Percentiles rank a stretch among this genome's conserved stretches.
phyloP scores from a whole-genome alignment of 1,140 invertebrate species.

The Drosophila pseudoobscura region DNA sequence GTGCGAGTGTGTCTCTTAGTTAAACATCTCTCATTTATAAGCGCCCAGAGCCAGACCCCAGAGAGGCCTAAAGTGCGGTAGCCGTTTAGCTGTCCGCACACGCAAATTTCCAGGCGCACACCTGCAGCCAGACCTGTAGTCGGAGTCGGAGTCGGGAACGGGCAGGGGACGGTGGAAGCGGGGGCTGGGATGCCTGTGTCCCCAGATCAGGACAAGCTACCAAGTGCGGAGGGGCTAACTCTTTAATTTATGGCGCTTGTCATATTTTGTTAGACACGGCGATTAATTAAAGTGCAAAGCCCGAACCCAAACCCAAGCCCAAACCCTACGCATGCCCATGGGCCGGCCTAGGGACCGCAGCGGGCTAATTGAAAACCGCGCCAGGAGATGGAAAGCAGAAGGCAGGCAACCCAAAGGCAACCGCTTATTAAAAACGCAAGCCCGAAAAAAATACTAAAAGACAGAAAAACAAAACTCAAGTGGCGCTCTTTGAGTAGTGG shows the following conservation, averaged over 20 bases:
- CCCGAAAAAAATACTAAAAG: conserved; percentile 34
- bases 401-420: conserved; percentile 33
- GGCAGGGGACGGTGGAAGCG: too few species aligned
- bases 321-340: conserved; percentile 14
- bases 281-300: conserved; percentile 77
- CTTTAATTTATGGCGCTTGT: conserved; percentile 81
- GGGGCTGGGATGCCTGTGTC: not conserved
- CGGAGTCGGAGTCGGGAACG: not conserved
- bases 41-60: conserved; percentile 28
- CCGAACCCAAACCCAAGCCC: not conserved
- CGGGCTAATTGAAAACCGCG: conserved; percentile 73
- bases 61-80: conserved; percentile 50
- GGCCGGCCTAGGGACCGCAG: conserved; percentile 20
- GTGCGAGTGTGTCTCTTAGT: conserved; percentile 69
- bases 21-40: conserved; percentile 82
- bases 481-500: conserved; percentile 62
- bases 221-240: conserved; percentile 1
- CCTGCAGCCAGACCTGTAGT: conserved; percentile 42
- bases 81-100: conserved; percentile 78
- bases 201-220: conserved; percentile 8
- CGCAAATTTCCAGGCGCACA: conserved; percentile 69
- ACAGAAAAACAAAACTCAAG: conserved; percentile 52
- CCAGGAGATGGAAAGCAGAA: conserved; percentile 43
- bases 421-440: conserved; percentile 77
- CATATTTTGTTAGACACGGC: conserved; percentile 81